Evolutionary conservation across 2,113 vertebrate species (phyloP).

Genomic region (Gila orcuttii): DNA sequence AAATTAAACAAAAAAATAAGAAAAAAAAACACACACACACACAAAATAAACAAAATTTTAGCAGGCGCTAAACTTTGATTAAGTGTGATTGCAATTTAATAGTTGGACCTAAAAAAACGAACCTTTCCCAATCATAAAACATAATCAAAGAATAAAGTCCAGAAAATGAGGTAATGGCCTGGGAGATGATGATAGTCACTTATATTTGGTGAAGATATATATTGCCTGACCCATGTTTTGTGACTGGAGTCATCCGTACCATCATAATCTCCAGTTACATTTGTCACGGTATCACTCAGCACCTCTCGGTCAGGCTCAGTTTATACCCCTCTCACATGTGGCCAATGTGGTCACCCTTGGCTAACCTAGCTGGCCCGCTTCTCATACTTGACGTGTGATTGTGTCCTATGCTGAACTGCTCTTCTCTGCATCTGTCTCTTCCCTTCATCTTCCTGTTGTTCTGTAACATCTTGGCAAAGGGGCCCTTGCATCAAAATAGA

Average conservation of each 20-base stretch:
- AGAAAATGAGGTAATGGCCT: constrained; percentile 6
- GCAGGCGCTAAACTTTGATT: neutral
- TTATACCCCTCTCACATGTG: constrained; percentile 67
- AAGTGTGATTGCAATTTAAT: neutral
- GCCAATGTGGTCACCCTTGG: constrained; percentile 51
- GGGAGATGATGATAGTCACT: constrained; percentile 32
- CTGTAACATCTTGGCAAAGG: constrained; percentile 49
- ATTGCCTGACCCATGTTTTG: constrained; percentile 63
- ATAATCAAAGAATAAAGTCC: neutral
- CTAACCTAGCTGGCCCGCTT: constrained; percentile 45
- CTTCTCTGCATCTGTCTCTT: constrained; percentile 46
- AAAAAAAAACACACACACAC: too few relatives aligned
- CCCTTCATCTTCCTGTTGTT: constrained; percentile 48
- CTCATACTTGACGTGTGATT: constrained; percentile 42
- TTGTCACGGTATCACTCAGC: constrained; percentile 71
- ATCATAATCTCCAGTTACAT: constrained; percentile 60
- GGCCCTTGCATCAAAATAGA: constrained; percentile 45
- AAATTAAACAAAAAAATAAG: neutral
- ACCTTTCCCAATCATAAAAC: neutral
- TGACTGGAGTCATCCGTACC: constrained; percentile 65
- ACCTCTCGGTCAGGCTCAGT: constrained; percentile 55
- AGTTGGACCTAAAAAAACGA: neutral
- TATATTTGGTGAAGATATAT: constrained; percentile 61
- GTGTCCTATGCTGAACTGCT: constrained; percentile 53
- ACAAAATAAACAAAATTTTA: neutral